Percentiles rank a stretch among this genome's conserved stretches.
Evolutionary conservation across 2,797 vertebrate species (phyloP).

Genomic region (Mus caroli): DNA sequence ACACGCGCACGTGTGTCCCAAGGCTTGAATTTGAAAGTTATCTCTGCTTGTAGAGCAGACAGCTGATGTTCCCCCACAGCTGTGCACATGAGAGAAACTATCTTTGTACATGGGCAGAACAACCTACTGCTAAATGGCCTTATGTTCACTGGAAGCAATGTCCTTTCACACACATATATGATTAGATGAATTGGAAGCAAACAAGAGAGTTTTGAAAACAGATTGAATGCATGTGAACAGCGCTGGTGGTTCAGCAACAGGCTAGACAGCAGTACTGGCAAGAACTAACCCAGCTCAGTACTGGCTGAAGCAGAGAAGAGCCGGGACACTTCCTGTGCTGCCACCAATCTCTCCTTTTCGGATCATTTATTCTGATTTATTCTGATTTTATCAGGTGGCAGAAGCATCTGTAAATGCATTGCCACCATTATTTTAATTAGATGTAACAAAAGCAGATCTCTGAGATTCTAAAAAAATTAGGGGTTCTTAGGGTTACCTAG

Average conservation of each 20-base stretch:
- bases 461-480: neutral
- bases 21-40: neutral
- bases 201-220: neutral
- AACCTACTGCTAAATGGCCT: neutral
- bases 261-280: neutral
- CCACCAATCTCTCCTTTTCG: neutral
- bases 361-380: neutral
- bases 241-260: neutral
- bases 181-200: neutral
- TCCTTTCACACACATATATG: neutral
- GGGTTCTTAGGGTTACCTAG: neutral
- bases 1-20: fast-evolving
- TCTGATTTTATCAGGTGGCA: neutral
- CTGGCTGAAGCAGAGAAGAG: neutral
- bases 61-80: neutral
- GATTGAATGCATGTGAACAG: neutral
- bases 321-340: neutral
- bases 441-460: neutral
- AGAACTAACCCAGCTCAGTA: neutral
- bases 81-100: too few species aligned
- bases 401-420: neutral
- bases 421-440: neutral
- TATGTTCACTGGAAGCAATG: neutral
- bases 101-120: neutral
- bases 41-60: neutral